phyloP scores from a whole-genome alignment of 2,888 invertebrate species.

The Chalcosyrphus nemorum region DNA sequence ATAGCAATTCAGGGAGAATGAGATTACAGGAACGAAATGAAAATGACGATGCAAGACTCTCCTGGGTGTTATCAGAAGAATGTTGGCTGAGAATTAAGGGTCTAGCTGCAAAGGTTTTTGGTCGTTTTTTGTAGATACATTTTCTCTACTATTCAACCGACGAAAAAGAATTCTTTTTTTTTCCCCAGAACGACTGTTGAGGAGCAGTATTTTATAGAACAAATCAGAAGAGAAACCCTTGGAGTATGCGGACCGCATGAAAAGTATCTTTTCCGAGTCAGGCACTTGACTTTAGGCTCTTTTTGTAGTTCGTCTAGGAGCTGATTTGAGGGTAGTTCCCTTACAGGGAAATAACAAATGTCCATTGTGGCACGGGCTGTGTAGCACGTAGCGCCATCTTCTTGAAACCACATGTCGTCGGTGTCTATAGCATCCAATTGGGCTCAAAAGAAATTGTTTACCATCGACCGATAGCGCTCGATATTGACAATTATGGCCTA shows the following conservation, averaged over 20 bases:
- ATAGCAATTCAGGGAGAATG: not conserved
- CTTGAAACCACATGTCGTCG: too few species aligned
- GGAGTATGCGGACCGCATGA: not conserved
- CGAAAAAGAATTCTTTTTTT: constrained; percentile 11
- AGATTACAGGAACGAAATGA: constrained; percentile 57
- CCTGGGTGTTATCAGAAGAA: constrained; percentile 61
- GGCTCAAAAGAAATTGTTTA: too few species aligned
- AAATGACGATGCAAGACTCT: constrained; percentile 55
- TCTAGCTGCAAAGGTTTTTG: too few species aligned
- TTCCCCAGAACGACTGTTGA: not conserved
- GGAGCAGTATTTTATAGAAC: not conserved
- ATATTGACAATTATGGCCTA: too few species aligned
- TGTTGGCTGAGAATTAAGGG: constrained; percentile 22
- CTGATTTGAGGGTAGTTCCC: too few species aligned
- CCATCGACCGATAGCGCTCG: too few species aligned
- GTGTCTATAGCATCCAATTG: too few species aligned
- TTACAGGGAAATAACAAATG: too few species aligned
- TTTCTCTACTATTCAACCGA: constrained; percentile 32
- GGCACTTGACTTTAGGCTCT: not conserved
- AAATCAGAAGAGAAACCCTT: not conserved
- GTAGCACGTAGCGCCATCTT: too few species aligned
- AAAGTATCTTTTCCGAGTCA: not conserved
- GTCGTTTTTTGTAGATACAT: constrained; percentile 16
- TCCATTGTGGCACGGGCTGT: too few species aligned
- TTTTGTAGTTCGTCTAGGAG: too few species aligned